Evolutionary conservation across 2,113 vertebrate genomes (phyloP).

Genomic region (Labrus mixtus): DNA sequence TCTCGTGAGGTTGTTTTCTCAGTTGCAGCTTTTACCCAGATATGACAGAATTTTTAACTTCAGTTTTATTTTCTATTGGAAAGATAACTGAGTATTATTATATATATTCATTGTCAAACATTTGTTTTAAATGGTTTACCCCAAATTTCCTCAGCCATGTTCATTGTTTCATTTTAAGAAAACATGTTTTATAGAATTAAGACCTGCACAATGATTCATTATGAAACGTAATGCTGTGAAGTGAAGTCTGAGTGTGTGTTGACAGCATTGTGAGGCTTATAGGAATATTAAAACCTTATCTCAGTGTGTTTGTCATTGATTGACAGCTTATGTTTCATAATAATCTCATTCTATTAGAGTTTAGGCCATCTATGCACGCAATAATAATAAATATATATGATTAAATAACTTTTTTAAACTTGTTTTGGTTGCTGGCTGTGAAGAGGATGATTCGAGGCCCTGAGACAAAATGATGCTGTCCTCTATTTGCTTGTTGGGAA

Average conservation of each 20-base stretch:
- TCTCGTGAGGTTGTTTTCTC: no score
- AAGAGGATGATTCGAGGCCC: slow-evolving; percentile 5
- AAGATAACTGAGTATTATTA: no score
- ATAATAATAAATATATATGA: no score
- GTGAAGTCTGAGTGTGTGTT: neutral
- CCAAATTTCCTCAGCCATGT: neutral
- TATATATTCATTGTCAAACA: no score
- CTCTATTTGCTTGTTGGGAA: neutral
- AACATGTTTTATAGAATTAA: neutral
- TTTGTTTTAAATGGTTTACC: neutral
- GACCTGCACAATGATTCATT: no score
- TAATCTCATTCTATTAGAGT: neutral
- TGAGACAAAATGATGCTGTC: neutral
- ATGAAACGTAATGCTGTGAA: neutral
- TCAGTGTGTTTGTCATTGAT: neutral
- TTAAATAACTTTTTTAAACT: no score
- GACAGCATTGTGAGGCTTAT: neutral
- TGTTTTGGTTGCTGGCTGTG: neutral
- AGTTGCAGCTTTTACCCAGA: no score
- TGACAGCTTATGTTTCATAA: neutral
- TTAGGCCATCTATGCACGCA: no score
- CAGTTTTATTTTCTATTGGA: no score
- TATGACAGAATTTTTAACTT: no score
- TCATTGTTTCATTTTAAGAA: neutral
- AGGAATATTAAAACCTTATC: neutral